Evolutionary conservation across 2,888 invertebrate species (phyloP).

Genomic region (Dugesia japonica): DNA sequence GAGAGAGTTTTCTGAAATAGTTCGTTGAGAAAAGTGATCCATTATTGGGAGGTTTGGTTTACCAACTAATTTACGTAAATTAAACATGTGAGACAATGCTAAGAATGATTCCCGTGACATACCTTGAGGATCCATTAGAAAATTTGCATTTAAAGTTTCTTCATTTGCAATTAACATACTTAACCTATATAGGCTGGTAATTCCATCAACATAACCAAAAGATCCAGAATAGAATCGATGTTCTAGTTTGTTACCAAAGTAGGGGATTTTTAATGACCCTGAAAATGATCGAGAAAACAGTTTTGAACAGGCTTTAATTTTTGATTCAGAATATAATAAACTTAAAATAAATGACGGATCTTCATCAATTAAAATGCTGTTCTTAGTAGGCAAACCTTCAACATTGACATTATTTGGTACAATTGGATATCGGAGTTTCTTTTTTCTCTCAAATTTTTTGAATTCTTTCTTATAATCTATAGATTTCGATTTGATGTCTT

Average conservation of each 20-base stretch:
- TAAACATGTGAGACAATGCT: slow-evolving; percentile 11
- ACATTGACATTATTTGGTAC: neutral
- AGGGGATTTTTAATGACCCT: neutral
- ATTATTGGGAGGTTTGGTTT: neutral
- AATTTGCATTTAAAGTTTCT: neutral
- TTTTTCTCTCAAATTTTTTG: neutral
- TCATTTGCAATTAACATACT: neutral
- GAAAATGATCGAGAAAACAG: neutral
- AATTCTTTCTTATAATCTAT: neutral
- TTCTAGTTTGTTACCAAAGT: neutral
- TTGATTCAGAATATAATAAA: neutral
- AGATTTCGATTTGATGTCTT: neutral
- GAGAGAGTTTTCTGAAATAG: neutral
- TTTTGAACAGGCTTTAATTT: neutral
- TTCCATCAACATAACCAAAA: neutral
- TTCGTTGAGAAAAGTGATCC: neutral
- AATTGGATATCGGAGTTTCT: neutral
- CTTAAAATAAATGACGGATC: neutral
- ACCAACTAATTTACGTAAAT: slow-evolving; percentile 4
- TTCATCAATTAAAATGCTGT: neutral
- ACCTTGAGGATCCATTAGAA: neutral
- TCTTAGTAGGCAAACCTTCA: neutral
- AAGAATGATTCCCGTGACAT: neutral
- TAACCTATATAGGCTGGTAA: neutral
- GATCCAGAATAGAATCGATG: neutral